Evolutionary conservation across 2,797 vertebrate genomes (phyloP).

Genomic region (Liparis tanakae): DNA sequence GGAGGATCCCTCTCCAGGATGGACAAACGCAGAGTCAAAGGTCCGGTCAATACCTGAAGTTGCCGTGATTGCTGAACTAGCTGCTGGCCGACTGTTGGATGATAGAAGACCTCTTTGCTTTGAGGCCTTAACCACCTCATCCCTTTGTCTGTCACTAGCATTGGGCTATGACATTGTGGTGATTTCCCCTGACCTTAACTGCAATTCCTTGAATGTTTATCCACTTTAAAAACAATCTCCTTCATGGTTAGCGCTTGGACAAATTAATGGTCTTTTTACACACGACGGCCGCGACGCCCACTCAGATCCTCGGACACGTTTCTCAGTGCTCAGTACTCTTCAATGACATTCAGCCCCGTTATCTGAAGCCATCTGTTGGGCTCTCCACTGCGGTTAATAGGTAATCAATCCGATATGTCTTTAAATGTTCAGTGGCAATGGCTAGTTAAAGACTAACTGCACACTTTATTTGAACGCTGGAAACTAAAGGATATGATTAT

Average conservation of each 20-base stretch:
- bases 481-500: background rate
- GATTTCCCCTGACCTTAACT: conserved; percentile 32
- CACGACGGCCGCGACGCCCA: background rate
- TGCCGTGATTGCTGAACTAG: background rate
- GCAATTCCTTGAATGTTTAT: conserved; percentile 22
- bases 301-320: conserved; percentile 34
- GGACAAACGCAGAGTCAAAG: too few relatives aligned
- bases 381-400: conserved; percentile 36
- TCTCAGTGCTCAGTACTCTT: conserved; percentile 44
- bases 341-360: conserved; percentile 40
- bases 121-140: conserved; percentile 3
- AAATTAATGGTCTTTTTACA: conserved; percentile 34
- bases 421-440: conserved; percentile 25
- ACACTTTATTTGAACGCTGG: background rate
- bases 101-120: background rate
- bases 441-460: conserved; percentile 7
- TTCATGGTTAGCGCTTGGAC: conserved; percentile 12
- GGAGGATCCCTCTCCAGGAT: too few relatives aligned
- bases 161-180: conserved; percentile 25
- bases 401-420: conserved; percentile 56
- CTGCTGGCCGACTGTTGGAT: background rate
- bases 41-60: too few relatives aligned
- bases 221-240: conserved; percentile 34
- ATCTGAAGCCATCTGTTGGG: conserved; percentile 36
- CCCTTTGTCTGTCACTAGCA: background rate